Evolutionary conservation across 1,140 invertebrate species (phyloP).

Genomic region (Trypoxylus dichotomus): DNA sequence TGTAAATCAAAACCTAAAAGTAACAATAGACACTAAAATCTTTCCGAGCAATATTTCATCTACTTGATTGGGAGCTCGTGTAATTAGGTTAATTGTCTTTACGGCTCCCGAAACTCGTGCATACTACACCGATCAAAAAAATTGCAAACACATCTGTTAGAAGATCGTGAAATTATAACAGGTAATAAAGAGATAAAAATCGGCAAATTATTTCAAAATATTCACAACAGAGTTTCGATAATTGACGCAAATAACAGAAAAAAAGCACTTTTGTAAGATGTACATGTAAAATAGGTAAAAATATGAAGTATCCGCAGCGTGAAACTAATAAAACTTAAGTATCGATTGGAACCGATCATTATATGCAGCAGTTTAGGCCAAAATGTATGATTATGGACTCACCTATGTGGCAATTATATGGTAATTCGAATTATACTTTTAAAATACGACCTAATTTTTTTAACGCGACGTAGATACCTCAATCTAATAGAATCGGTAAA

Average conservation of each 20-base stretch:
- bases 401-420: constrained; percentile 27
- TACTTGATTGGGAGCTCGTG: no score
- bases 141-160: no score
- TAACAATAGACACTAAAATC: no score
- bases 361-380: constrained; percentile 6
- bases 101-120: no score
- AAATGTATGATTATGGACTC: constrained; percentile 28
- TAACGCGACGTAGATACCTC: not conserved
- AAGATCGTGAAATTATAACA: no score
- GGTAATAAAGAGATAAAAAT: no score
- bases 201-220: not conserved
- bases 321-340: constrained; percentile 19
- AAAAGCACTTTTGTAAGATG: not conserved
- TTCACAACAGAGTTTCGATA: not conserved
- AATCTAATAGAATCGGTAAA: not conserved
- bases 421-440: constrained; percentile 28
- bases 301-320: not conserved
- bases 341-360: constrained; percentile 5
- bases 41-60: no score
- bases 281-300: not conserved
- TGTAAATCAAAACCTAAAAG: no score
- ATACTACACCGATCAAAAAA: no score
- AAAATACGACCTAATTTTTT: constrained; percentile 18
- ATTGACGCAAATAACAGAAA: not conserved
- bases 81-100: no score